Evolutionary conservation across 2,113 vertebrate species (phyloP).

Genomic region (Lophius piscatorius): DNA sequence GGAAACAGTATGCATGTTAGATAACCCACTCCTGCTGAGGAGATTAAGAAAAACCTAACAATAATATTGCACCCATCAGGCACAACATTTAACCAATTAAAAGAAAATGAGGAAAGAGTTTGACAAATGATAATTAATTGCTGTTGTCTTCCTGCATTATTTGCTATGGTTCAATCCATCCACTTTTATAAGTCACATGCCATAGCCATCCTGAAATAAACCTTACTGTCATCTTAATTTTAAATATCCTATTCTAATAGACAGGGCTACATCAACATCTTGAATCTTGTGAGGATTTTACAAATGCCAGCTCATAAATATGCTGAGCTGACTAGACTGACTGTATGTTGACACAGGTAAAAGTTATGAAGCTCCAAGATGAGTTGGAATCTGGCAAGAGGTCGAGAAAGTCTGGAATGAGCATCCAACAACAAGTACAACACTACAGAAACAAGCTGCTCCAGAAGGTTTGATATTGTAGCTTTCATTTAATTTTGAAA

Average conservation of each 20-base stretch:
- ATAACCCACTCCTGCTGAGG: no score
- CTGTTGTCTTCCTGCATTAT: not conserved
- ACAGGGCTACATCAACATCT: no score
- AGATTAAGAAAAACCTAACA: no score
- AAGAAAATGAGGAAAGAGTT: no score
- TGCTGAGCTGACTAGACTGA: not conserved
- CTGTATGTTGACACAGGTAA: slow-evolving; percentile 74
- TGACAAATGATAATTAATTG: no score
- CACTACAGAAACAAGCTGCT: slow-evolving; percentile 83
- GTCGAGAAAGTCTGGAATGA: slow-evolving; percentile 74
- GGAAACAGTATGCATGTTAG: not conserved
- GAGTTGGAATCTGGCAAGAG: slow-evolving; percentile 82
- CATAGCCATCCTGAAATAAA: no score
- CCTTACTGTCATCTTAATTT: no score
- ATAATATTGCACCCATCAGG: no score
- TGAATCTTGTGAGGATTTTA: not conserved
- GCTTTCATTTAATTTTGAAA: not conserved
- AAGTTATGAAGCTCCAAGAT: slow-evolving; percentile 84
- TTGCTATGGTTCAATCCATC: not conserved
- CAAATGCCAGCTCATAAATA: not conserved
- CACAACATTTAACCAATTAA: no score
- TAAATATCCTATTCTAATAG: not conserved
- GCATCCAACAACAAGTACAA: slow-evolving; percentile 80
- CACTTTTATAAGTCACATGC: not conserved
- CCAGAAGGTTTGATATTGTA: slow-evolving; percentile 73